These are phyloP conservation scores for Philotrypesis tridentata DNA, from an alignment of 1,140 invertebrate genomes.

Conservation along the genomic window DNA sequence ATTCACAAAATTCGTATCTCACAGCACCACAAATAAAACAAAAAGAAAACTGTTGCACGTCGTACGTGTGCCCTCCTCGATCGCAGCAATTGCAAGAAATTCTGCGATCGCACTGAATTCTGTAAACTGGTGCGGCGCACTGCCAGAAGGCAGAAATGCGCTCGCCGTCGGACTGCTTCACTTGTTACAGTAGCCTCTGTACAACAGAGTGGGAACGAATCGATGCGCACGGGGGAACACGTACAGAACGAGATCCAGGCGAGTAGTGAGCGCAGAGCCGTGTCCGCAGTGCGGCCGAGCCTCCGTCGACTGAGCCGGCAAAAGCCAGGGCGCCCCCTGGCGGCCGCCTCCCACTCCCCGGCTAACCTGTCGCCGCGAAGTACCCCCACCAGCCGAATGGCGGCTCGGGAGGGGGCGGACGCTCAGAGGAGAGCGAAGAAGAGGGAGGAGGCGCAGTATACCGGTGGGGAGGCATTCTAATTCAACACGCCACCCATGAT, in stretches of 20 bases:
- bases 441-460: constrained; percentile 49
- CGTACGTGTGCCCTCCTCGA: too few species aligned
- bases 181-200: background rate
- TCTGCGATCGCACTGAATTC: background rate
- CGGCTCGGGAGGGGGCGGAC: background rate
- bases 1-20: background rate
- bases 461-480: constrained; percentile 73
- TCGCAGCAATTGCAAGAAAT: background rate
- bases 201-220: background rate
- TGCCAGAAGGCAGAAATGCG: constrained; percentile 18
- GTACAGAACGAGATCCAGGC: constrained; percentile 63
- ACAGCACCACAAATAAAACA: constrained; percentile 12
- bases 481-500: constrained; percentile 80
- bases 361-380: background rate
- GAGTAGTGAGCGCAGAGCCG: constrained; percentile 52
- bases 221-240: constrained; percentile 45
- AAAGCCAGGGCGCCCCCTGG: background rate
- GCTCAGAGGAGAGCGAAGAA: constrained; percentile 12
- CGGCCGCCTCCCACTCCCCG: background rate
- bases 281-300: background rate
- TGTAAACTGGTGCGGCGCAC: background rate
- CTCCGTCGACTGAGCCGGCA: background rate
- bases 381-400: background rate
- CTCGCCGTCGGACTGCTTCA: constrained; percentile 11
- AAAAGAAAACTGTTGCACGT: background rate